Base-by-base conservation (phyloP, 2,797 vertebrate species). In the Coracias cyanogaster region DNA sequence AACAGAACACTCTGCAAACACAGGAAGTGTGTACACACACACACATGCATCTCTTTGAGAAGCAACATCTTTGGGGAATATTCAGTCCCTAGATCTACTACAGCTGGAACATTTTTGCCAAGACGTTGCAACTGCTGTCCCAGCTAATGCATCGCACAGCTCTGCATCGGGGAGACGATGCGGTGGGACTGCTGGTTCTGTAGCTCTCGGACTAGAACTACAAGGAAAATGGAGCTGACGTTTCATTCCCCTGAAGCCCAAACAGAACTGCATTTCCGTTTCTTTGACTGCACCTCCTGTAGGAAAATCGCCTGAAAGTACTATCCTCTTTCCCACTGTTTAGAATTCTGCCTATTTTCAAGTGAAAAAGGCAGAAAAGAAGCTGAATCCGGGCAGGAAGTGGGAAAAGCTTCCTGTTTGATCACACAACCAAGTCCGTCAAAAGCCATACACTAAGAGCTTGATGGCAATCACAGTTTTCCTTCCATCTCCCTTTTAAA, bases 81-180 rank as follows among this genome's bases (percentile, higher is more conserved):
- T 1, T 12, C 24, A 6, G 21, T 28, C 33, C n/a, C n/a, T 65
- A 93, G 28, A 10, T 89, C 67, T 94, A 48, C 70, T 61, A 15
- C 97, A 99, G 99, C 99, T 99, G 82, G 99, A 99, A 96, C 98
- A 97, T 85, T 98, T 98, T 86, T 97, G 98, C 80, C 98, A 97
- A 48, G 98, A 94, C 96, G 98, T 98, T 67, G 98, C 98, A 96
- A 99, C 96, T 2, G 99, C 99, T 31, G 99, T 99, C 90, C 99
- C 99, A 82, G 99, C 95, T 97, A 99, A 99, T 3, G 99, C 98
- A 49, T 99, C 98, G 12, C 97, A 97, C 60, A 98, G 73, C 31
- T 98, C 96, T 55, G 90, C 43, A 22, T 97, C 90, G 33, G 97
- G 96, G 5, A 96, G 52, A 73, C 87, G 94, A 11, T 87, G 92